Conservation (phyloP, 92 coral and sea anemone genomes). For the Paragorgia papillata region DNA sequence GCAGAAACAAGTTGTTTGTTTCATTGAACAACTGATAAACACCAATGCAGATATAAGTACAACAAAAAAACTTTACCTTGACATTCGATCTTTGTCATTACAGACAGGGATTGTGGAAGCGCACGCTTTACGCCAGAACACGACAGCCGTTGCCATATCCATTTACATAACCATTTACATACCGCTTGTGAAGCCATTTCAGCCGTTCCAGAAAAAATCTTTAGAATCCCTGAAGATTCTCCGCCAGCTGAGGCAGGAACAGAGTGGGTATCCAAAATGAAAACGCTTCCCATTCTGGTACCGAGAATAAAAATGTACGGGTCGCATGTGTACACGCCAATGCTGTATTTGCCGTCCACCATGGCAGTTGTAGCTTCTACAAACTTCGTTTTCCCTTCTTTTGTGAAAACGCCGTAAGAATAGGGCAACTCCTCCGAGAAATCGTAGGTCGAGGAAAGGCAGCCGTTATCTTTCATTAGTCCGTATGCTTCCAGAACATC, state of each 20-base stretch:
- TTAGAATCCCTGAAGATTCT: constrained; percentile 7
- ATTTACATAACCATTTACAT: constrained; percentile 36
- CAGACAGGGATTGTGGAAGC: constrained; percentile 39
- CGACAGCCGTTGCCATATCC: constrained; percentile 43
- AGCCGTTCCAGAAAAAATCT: constrained; percentile 11
- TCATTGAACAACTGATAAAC: too few species aligned
- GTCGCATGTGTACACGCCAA: constrained; percentile 46
- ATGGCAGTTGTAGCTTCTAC: constrained; percentile 16
- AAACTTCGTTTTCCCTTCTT: constrained; percentile 18
- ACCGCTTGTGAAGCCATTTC: constrained; percentile 9
- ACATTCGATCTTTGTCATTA: constrained; percentile 12
- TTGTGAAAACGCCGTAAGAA: constrained; percentile 36
- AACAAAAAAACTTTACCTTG: too few species aligned
- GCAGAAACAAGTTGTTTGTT: too few species aligned
- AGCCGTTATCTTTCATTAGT: constrained; percentile 23
- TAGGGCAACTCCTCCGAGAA: constrained; percentile 40
- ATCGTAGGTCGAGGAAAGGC: constrained; percentile 16
- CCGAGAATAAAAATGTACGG: constrained; percentile 51
- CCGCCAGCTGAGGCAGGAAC: constrained; percentile 23
- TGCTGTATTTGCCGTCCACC: constrained; percentile 12
- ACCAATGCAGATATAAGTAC: too few species aligned
- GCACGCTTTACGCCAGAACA: constrained; percentile 27
- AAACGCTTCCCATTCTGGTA: constrained; percentile 39
- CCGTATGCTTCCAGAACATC: constrained; percentile 46
- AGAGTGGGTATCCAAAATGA: constrained; percentile 43